Evolutionary conservation across 2,113 vertebrate genomes (phyloP).

Genomic region (Myrmecobius fasciatus): DNA sequence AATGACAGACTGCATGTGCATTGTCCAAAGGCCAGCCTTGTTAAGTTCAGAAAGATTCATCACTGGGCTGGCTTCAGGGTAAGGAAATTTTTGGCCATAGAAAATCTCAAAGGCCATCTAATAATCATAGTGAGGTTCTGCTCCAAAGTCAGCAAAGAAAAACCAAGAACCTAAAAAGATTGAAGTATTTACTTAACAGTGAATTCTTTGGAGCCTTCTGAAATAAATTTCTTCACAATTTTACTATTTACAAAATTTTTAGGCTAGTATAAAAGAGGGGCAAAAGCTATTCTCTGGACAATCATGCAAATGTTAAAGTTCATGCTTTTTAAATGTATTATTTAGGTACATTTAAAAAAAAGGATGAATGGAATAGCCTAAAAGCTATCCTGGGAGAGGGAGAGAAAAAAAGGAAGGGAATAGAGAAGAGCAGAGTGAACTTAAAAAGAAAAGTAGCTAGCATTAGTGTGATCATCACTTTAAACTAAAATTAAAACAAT

Average conservation of each 20-base stretch:
- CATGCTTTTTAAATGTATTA: constrained; percentile 35
- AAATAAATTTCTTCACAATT: neutral
- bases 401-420: constrained; percentile 69
- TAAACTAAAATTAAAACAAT: constrained; percentile 78
- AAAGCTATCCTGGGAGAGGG: constrained; percentile 63
- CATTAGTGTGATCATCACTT: constrained; percentile 63
- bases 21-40: neutral
- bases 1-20: neutral
- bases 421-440: constrained; percentile 59
- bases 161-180: neutral
- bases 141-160: neutral
- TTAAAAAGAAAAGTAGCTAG: constrained; percentile 66
- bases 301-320: too few relatives aligned
- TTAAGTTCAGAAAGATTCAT: neutral
- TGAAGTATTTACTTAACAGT: neutral
- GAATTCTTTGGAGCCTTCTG: neutral
- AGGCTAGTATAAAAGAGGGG: neutral
- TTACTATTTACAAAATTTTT: neutral
- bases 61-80: neutral
- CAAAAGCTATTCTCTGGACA: neutral
- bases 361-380: constrained; percentile 46
- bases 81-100: neutral
- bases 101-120: neutral
- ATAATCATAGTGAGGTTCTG: neutral
- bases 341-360: constrained; percentile 61